Evolutionary conservation across 2,113 vertebrate species (phyloP).

Genomic region (Rhea pennata): DNA sequence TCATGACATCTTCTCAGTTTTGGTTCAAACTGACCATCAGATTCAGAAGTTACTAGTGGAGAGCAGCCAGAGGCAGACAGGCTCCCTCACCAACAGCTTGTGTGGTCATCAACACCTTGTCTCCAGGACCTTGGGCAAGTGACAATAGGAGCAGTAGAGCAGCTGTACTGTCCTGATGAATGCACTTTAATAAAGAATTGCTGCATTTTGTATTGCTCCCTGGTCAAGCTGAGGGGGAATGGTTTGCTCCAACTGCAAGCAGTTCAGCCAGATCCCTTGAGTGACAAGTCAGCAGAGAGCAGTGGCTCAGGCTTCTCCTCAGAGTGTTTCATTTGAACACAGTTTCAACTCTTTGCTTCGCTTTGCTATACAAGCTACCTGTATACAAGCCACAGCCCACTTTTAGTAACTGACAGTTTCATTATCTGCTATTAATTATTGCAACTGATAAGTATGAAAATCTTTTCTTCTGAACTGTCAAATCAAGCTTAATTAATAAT

Average conservation of each 20-base stretch:
- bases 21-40: not conserved
- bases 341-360: not conserved
- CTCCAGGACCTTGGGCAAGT: not conserved
- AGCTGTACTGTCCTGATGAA: no score
- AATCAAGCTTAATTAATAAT: not conserved
- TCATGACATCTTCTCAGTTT: not conserved
- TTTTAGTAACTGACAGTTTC: not conserved
- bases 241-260: not conserved
- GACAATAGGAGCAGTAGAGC: no score
- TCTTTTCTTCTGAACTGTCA: not conserved
- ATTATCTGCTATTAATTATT: not conserved
- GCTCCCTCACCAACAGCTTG: not conserved
- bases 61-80: accelerated
- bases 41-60: not conserved
- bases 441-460: not conserved
- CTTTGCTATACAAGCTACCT: not conserved
- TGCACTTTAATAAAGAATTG: not conserved
- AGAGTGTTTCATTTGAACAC: not conserved
- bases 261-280: not conserved
- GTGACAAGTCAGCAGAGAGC: not conserved
- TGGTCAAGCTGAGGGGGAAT: not conserved
- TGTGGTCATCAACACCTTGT: accelerated
- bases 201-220: not conserved
- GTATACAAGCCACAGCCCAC: not conserved
- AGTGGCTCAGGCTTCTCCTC: not conserved